Conservation (phyloP, 2,113 vertebrate genomes). For the Hassar affinis region DNA sequence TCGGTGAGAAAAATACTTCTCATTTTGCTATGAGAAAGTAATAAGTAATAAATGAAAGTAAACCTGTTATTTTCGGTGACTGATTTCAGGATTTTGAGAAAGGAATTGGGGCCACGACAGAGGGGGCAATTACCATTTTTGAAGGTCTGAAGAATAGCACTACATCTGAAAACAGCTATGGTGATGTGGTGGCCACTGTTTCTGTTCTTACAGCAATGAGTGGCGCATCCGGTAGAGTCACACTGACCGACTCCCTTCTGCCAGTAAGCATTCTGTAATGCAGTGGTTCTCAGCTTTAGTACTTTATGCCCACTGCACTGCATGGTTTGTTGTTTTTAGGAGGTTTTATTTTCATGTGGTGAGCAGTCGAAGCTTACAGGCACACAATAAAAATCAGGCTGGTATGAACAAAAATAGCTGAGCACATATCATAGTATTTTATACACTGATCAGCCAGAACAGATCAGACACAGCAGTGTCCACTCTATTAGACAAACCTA, state of each 20-base stretch:
- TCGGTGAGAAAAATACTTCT: constrained; percentile 46
- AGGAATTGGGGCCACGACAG: constrained; percentile 62
- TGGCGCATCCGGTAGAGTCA: fast-evolving
- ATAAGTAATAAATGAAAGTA: not conserved
- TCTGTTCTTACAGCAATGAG: constrained; percentile 57
- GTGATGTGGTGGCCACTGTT: constrained; percentile 59
- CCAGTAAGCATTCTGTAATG: constrained; percentile 54
- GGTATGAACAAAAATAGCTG: not conserved
- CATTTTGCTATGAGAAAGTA: not conserved
- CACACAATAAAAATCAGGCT: not conserved
- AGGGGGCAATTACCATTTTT: constrained; percentile 59
- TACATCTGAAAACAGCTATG: not conserved
- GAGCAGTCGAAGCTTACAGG: not conserved
- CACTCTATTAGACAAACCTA: no score
- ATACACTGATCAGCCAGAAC: no score
- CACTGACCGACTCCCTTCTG: constrained; percentile 41
- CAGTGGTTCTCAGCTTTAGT: not conserved
- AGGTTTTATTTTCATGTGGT: not conserved
- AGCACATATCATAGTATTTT: not conserved
- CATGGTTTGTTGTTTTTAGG: not conserved
- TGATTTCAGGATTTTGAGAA: constrained; percentile 57
- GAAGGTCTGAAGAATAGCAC: constrained; percentile 57
- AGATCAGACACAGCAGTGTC: no score
- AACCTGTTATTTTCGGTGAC: not conserved
- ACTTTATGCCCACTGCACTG: not conserved